Base-by-base conservation (phyloP, 2,888 invertebrate species). In the Drosophila nr. perissopoda region DNA sequence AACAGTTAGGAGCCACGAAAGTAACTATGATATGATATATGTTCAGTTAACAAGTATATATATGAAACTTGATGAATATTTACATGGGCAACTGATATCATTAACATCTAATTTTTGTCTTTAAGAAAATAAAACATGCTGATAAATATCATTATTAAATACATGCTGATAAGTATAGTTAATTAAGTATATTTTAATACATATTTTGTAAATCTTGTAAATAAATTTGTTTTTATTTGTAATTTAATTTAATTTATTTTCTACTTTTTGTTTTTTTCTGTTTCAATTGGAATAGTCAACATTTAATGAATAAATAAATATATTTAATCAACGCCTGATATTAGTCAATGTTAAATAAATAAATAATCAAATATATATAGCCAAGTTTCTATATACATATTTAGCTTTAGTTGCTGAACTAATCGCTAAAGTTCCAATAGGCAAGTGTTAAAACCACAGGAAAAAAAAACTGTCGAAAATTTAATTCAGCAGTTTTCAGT, bases 381-480 rank as follows among this genome's bases (percentile, higher is more conserved):
- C 7, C 2, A 18, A 36, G 6, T 25, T 11, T 54, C 16, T 36
- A 54, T 11, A 18, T 25, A 25, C 18, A 29, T 21, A 21, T 65
- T 25, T 29, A 46, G 21, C 46, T 46, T 8, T 21, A 21, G 46
- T 46, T 27, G 25, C 13, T 48, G 1, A 18, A 34, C 48, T 48
- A 31, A 48, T 46, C 46, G 21, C 18, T 29, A 29, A 29, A 18
- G 29, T 25, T 46, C 25, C 64, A 48, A 36, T 29, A 36, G 31
- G 46, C 36, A 46, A 64, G 18, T 49, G 27, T 29, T 34, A 21
- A 42, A 81, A 54, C 67, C 62, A 61, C 53, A 59, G 4, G 10
- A 29, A 64, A 36, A 16, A 33, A 56, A 65, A 60, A 65, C 61
- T 70, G 70, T 70, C 59, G 59, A 67, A 73, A 68, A 70, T 74